Evolutionary conservation across 2,888 invertebrate genomes (phyloP).

Genomic region (Ennomos erosarius): DNA sequence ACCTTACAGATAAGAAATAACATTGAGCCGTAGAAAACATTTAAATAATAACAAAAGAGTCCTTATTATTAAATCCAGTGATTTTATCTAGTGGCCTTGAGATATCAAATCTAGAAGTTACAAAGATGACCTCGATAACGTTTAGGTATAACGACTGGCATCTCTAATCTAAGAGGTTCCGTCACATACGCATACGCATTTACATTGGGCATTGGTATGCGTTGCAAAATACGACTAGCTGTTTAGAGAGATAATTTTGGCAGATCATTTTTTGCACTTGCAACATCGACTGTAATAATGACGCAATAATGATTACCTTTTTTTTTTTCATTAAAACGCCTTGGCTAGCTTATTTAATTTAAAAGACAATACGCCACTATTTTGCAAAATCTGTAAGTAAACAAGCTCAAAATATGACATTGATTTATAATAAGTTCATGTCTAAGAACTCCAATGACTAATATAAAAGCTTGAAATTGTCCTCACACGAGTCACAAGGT

Average conservation of each 20-base stretch:
- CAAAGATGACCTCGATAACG: slow-evolving; percentile 25
- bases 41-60: not conserved
- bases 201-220: slow-evolving; percentile 10
- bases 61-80: not conserved
- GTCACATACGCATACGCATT: slow-evolving; percentile 20
- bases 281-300: too few species aligned
- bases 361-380: too few species aligned
- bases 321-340: too few species aligned
- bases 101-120: slow-evolving; percentile 8
- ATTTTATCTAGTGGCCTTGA: not conserved
- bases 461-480: not conserved
- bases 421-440: too few species aligned
- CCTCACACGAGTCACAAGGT: slow-evolving; percentile 1
- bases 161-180: slow-evolving; percentile 12
- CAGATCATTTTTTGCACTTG: too few species aligned
- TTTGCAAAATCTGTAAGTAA: too few species aligned
- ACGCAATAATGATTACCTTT: too few species aligned
- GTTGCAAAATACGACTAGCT: slow-evolving; percentile 1
- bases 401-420: too few species aligned
- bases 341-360: too few species aligned
- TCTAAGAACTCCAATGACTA: not conserved
- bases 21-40: too few species aligned
- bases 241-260: too few species aligned
- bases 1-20: too few species aligned
- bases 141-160: slow-evolving; percentile 26